Percentiles rank a stretch among this genome's conserved stretches.
These are phyloP conservation scores for Hassar affinis DNA, from an alignment of 2,113 vertebrate species.

Conservation along the genomic window DNA sequence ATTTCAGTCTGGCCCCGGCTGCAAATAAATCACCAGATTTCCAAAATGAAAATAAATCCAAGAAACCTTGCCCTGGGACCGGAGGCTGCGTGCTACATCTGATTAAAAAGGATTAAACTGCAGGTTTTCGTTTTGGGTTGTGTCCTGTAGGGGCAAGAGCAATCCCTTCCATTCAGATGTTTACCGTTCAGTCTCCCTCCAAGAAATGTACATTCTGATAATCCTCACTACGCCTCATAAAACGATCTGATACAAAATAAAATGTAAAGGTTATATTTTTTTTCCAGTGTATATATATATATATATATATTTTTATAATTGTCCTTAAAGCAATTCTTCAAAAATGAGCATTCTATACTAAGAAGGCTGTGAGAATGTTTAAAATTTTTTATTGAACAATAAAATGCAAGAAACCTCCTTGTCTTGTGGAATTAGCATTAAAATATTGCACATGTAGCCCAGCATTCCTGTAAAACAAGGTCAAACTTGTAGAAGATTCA, in stretches of 20 bases:
- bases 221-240: background rate
- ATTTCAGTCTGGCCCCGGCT: constrained; percentile 65
- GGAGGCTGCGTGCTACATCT: constrained; percentile 71
- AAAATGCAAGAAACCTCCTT: background rate
- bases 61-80: constrained; percentile 64
- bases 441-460: background rate
- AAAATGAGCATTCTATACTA: background rate
- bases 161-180: background rate
- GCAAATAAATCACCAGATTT: constrained; percentile 69
- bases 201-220: background rate
- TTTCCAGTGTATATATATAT: too few species aligned
- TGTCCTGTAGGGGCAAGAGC: constrained; percentile 56
- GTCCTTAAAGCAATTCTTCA: background rate
- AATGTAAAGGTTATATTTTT: background rate
- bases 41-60: constrained; percentile 51
- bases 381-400: background rate
- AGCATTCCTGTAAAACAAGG: background rate
- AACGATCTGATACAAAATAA: background rate
- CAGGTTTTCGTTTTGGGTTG: constrained; percentile 62
- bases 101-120: constrained; percentile 75
- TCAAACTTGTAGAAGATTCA: background rate
- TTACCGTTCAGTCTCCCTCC: background rate
- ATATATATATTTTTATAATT: background rate
- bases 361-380: background rate
- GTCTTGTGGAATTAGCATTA: background rate